Evolutionary conservation across 2,888 invertebrate genomes (phyloP).

Genomic region (Alloplasta piceator): DNA sequence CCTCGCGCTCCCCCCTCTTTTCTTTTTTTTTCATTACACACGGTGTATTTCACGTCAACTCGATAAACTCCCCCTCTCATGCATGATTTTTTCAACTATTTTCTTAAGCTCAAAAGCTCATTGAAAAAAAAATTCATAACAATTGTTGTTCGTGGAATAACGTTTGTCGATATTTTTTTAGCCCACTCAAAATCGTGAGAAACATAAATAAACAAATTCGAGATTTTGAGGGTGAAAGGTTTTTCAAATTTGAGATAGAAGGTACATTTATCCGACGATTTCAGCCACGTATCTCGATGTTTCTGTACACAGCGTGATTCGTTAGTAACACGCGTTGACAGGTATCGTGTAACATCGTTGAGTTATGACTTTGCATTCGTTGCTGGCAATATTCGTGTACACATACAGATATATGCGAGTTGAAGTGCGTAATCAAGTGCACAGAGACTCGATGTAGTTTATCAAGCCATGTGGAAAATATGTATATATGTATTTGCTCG

Average conservation of each 20-base stretch:
- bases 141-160: no score
- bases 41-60: no score
- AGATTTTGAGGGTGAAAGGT: no score
- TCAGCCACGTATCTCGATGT: neutral
- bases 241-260: no score
- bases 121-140: no score
- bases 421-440: neutral
- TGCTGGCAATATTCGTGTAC: neutral
- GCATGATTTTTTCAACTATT: neutral
- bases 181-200: no score
- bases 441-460: neutral
- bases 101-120: neutral
- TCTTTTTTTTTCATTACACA: no score
- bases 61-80: neutral
- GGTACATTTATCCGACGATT: neutral
- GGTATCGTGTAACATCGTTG: conserved; percentile 57
- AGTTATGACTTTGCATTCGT: conserved; percentile 46
- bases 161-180: no score
- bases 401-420: neutral
- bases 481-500: neutral
- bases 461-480: neutral
- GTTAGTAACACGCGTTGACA: conserved; percentile 36
- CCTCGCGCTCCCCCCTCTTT: neutral
- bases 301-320: conserved; percentile 33
- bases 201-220: no score